A percentile compares a stretch with the other conserved stretches of the same genome.
These are phyloP conservation scores for Cepaea nemoralis DNA, from an alignment of 1,140 invertebrate species.

Conservation along the genomic window DNA sequence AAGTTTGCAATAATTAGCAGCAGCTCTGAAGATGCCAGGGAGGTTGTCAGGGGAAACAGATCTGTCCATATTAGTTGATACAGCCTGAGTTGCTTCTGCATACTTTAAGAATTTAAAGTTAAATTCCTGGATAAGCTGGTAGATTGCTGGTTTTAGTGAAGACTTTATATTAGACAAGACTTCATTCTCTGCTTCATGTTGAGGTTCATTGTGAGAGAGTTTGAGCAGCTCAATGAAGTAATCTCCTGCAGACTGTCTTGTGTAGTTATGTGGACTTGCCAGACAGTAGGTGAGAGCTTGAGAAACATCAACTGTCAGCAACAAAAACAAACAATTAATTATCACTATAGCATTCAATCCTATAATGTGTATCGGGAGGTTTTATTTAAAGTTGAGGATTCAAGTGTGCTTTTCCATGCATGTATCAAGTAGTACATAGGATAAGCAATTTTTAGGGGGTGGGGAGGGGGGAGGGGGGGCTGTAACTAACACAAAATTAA, in stretches of 20 bases:
- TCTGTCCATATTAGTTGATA: neutral
- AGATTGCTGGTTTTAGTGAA: neutral
- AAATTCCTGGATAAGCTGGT: neutral
- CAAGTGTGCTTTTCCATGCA: too few relatives aligned
- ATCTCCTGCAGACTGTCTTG: constrained; percentile 23
- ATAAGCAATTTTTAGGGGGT: too few relatives aligned
- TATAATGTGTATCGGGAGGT: too few relatives aligned
- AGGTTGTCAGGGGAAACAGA: neutral
- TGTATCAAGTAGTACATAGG: too few relatives aligned
- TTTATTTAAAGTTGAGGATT: too few relatives aligned
- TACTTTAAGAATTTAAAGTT: neutral
- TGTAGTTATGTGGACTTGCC: constrained; percentile 32
- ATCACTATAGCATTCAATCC: too few relatives aligned
- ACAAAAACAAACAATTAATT: constrained; percentile 1
- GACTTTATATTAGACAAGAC: neutral
- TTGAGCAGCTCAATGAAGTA: constrained; percentile 1
- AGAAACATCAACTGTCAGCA: constrained; percentile 23
- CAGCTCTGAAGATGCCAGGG: neutral
- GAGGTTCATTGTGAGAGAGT: neutral
- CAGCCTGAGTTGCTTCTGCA: neutral
- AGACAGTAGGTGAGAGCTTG: neutral
- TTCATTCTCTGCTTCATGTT: neutral
- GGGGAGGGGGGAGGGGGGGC: too few relatives aligned
- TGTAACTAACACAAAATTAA: too few relatives aligned
- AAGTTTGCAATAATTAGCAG: neutral